Conservation (phyloP, 2,113 vertebrate genomes). For the Andinoacara biseriatus region DNA sequence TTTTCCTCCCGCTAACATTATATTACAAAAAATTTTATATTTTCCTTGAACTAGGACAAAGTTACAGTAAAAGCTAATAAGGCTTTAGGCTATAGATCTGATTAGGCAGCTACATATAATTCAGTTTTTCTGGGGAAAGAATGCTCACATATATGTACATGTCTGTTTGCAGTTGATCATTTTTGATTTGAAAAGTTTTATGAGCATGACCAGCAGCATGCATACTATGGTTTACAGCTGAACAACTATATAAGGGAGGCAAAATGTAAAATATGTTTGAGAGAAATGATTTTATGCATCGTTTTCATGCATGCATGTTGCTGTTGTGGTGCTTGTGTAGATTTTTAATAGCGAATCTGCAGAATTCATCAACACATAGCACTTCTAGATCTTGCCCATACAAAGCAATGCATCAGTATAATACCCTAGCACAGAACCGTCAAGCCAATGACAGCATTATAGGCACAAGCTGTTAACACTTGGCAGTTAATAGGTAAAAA, state of each 20-base stretch:
- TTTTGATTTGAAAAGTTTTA: constrained; percentile 7
- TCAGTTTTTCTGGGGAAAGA: not conserved
- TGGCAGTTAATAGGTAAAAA: constrained; percentile 29
- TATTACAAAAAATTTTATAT: not conserved
- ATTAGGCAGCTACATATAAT: not conserved
- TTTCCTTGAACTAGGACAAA: not conserved
- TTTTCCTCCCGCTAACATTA: not conserved
- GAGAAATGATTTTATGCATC: not conserved
- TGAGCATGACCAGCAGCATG: not conserved
- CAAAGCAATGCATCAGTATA: constrained; percentile 9
- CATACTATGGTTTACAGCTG: not conserved
- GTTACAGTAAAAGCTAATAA: not conserved
- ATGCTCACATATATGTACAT: not conserved
- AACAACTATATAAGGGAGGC: not conserved
- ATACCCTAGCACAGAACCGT: constrained; percentile 22
- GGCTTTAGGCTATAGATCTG: not conserved
- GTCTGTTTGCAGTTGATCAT: not conserved
- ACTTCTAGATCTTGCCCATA: not conserved
- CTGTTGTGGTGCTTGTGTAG: not conserved
- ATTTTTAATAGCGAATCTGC: not conserved
- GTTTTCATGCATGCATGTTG: not conserved
- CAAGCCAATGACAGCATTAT: constrained; percentile 22
- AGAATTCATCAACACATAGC: constrained; percentile 7
- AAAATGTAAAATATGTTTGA: constrained; percentile 15
- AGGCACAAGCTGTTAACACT: constrained; percentile 43